Evolutionary conservation across 2,888 invertebrate species (phyloP).

Genomic region (Actias luna): DNA sequence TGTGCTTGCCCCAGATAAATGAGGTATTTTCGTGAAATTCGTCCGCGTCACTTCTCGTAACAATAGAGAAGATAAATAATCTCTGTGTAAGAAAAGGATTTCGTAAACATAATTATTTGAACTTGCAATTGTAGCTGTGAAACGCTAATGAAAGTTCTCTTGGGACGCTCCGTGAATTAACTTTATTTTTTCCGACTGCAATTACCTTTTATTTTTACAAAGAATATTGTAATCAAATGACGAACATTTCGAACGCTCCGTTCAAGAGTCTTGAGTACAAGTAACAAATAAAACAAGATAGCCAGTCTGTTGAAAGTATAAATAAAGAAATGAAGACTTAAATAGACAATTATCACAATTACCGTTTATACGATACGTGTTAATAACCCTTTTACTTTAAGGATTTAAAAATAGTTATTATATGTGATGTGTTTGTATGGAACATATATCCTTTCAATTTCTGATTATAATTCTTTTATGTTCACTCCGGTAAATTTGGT

Average conservation of each 20-base stretch:
- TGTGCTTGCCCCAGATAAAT: slow-evolving; percentile 75
- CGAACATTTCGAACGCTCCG: slow-evolving; percentile 51
- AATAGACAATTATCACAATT: slow-evolving; percentile 1
- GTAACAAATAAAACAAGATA: slow-evolving; percentile 23
- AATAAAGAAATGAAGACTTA: not conserved
- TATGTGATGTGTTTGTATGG: not conserved
- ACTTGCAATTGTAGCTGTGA: slow-evolving; percentile 77
- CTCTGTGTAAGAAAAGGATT: slow-evolving; percentile 79
- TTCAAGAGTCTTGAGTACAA: slow-evolving; percentile 23
- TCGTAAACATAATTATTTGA: slow-evolving; percentile 80
- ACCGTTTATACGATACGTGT: not conserved
- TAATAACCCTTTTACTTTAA: no score
- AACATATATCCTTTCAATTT: slow-evolving; percentile 34
- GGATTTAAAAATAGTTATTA: not conserved
- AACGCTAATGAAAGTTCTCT: slow-evolving; percentile 73
- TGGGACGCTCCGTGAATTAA: slow-evolving; percentile 64
- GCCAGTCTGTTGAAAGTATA: not conserved
- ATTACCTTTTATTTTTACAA: slow-evolving; percentile 68
- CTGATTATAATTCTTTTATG: slow-evolving; percentile 58
- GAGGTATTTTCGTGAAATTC: slow-evolving; percentile 79
- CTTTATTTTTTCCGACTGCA: slow-evolving; percentile 64
- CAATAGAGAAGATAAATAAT: slow-evolving; percentile 79
- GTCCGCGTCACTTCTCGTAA: slow-evolving; percentile 77
- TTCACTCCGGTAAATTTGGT: slow-evolving; percentile 60
- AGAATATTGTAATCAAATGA: slow-evolving; percentile 70